A percentile compares a stretch with the other conserved stretches of the same genome.
These are phyloP conservation scores for Micromussa lordhowensis DNA, from an alignment of 92 coral and sea anemone species.

Conservation along the genomic window DNA sequence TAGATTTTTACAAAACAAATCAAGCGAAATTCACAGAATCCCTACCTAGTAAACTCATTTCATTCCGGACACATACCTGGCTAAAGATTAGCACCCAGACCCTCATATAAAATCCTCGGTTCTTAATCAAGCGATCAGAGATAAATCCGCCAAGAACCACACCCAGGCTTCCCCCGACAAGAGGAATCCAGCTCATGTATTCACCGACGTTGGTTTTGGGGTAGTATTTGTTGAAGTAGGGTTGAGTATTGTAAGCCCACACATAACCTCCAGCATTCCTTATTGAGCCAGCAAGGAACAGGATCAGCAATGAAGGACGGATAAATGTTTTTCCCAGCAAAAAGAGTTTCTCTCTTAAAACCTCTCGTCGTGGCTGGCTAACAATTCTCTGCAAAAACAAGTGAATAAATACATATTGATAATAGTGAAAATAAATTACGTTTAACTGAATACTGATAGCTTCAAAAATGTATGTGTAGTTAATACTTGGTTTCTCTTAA, in stretches of 20 bases:
- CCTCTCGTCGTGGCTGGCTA: constrained; percentile 28
- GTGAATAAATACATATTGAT: not conserved
- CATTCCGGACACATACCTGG: constrained; percentile 66
- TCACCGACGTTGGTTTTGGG: constrained; percentile 92
- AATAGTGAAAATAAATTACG: not conserved
- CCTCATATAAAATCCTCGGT: constrained; percentile 89
- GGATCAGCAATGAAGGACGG: constrained; percentile 86
- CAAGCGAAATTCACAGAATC: too few relatives aligned
- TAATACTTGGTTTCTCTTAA: not conserved
- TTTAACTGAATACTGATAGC: not conserved
- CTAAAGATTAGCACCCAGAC: constrained; percentile 95
- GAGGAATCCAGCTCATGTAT: constrained; percentile 99
- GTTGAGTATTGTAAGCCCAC: constrained; percentile 99
- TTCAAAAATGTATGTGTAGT: not conserved
- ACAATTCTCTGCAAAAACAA: constrained; percentile 32
- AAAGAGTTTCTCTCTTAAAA: constrained; percentile 61
- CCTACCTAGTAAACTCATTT: too few relatives aligned
- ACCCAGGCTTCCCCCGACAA: constrained; percentile 93
- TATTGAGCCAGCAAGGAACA: constrained; percentile 93
- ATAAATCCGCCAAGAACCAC: constrained; percentile 96
- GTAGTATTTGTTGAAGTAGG: constrained; percentile 95
- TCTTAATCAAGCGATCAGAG: constrained; percentile 93
- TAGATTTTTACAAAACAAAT: too few relatives aligned
- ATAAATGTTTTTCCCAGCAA: constrained; percentile 78
- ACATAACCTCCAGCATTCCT: constrained; percentile 98